Conservation (phyloP, 2,797 vertebrate genomes). For the Onychomys arenicola region DNA sequence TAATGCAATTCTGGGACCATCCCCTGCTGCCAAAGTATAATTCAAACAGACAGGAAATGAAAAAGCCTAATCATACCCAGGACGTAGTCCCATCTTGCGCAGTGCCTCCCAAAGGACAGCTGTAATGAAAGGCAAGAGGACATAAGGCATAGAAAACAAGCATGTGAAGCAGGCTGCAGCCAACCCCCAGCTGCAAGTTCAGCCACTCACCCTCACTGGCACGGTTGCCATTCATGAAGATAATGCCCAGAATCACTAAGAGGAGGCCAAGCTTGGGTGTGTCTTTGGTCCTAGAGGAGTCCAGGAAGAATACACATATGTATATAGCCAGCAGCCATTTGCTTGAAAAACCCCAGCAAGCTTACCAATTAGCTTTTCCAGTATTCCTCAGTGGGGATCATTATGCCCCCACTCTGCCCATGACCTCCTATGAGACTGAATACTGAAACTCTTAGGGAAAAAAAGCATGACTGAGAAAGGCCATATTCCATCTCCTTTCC, state of each 20-base stretch:
- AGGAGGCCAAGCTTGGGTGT: constrained; percentile 92
- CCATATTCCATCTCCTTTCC: constrained; percentile 45
- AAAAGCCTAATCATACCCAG: constrained; percentile 75
- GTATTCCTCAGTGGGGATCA: not conserved
- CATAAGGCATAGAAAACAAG: not conserved
- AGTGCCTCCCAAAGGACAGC: constrained; percentile 80
- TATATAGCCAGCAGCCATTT: not conserved
- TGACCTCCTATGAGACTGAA: constrained; percentile 49
- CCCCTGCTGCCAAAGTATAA: constrained; percentile 66
- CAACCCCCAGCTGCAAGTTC: not conserved
- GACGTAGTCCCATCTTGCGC: constrained; percentile 81
- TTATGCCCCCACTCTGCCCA: constrained; percentile 13
- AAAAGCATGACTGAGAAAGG: constrained; percentile 66
- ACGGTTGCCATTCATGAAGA: constrained; percentile 95
- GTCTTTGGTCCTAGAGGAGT: constrained; percentile 79
- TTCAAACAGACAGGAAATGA: constrained; percentile 53
- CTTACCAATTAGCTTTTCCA: constrained; percentile 22
- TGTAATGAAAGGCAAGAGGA: constrained; percentile 57
- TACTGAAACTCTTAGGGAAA: constrained; percentile 13
- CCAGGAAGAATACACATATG: not conserved
- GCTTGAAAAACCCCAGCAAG: not conserved
- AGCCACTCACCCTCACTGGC: constrained; percentile 87
- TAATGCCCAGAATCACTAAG: constrained; percentile 91
- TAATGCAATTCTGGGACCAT: constrained; percentile 66
- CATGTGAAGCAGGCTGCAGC: constrained; percentile 39